Evolutionary conservation across 2,113 vertebrate species (phyloP), one percentile per base, ranked within the genome.

Genomic region (Lepidothrix coronata): DNA sequence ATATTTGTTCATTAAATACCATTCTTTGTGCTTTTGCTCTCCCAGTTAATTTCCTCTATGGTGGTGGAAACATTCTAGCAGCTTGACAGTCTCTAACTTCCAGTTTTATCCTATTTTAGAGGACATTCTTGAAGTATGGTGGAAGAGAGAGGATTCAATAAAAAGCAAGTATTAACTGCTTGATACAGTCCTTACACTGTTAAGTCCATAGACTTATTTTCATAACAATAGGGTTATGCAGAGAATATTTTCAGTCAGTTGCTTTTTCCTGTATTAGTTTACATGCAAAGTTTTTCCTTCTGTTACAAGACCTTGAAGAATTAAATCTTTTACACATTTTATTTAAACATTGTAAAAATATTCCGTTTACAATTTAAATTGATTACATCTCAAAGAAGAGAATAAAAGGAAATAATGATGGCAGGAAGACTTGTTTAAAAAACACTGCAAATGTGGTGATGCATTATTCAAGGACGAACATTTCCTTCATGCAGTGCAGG

Each of bases 391-490:
- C 63, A 73, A 89, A 85, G 62, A 11, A 91, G 63, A 88, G 28
- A 85, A 91, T 76, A 85, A 79, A 87, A 89, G 46, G 58, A 91
- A 88, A 79, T 82, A 67, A 89, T 57, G 46, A 87, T 35, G 63
- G 49, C 19, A 70, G 80, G 58, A 94, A 95, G 54, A 59, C 7
- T 11, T 66, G 61, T 85, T 94, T 88, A 28, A 85, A 89, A 91
- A 90, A 61, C 67, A 70, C 49, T 59, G 55, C 17, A 51, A 72
- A 85, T 44, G 17, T 52, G 65, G 11, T 81, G 48, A 87, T 91
- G 71, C 51, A 94, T 94, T 92, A 93, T 92, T 94, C 77, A 89
- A 93, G 41, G n/a, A 65, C 24, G 57, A 85, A 55, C 23, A 30
- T 83, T 85, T 88, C 55, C 52, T 80, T 88, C 46, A 59, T 0